phyloP scores from a whole-genome alignment of 2,888 invertebrate species.

The Eugnorisma glareosa region DNA sequence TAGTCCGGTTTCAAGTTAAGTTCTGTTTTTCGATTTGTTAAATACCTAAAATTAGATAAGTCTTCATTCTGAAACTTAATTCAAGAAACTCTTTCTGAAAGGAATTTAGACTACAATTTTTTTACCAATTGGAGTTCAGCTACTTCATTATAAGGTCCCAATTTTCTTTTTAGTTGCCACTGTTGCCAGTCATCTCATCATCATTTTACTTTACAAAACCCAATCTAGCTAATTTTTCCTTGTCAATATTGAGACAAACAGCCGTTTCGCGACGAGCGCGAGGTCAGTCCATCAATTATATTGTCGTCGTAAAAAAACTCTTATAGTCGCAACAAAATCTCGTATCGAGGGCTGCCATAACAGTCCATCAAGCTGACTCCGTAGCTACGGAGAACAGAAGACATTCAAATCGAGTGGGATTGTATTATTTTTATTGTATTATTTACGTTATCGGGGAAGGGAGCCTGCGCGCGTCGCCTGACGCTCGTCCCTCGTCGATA shows the following conservation, averaged over 20 bases:
- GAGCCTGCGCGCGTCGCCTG: slow-evolving; percentile 82
- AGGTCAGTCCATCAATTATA: slow-evolving; percentile 76
- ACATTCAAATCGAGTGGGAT: slow-evolving; percentile 84
- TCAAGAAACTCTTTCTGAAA: neutral
- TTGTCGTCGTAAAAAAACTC: slow-evolving; percentile 72
- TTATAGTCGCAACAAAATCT: slow-evolving; percentile 67
- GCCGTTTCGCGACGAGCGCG: slow-evolving; percentile 58
- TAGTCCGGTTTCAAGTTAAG: neutral
- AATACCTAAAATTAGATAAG: neutral
- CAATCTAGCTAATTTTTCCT: slow-evolving; percentile 41
- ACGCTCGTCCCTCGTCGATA: slow-evolving; percentile 81
- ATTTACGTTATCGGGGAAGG: slow-evolving; percentile 82
- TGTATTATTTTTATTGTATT: slow-evolving; percentile 88
- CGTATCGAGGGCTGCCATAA: slow-evolving; percentile 69
- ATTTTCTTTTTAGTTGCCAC: neutral
- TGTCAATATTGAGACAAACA: slow-evolving; percentile 72
- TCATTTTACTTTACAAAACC: neutral
- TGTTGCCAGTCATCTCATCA: slow-evolving; percentile 11
- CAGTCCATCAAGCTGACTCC: slow-evolving; percentile 69
- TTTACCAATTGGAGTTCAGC: neutral
- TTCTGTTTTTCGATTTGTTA: neutral
- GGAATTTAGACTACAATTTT: too few relatives aligned
- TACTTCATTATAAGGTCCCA: neutral
- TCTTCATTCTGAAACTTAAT: neutral
- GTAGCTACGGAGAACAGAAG: slow-evolving; percentile 71